phyloP scores from a whole-genome alignment of 2,797 vertebrate genomes.

The Corythornis leucogaster region DNA sequence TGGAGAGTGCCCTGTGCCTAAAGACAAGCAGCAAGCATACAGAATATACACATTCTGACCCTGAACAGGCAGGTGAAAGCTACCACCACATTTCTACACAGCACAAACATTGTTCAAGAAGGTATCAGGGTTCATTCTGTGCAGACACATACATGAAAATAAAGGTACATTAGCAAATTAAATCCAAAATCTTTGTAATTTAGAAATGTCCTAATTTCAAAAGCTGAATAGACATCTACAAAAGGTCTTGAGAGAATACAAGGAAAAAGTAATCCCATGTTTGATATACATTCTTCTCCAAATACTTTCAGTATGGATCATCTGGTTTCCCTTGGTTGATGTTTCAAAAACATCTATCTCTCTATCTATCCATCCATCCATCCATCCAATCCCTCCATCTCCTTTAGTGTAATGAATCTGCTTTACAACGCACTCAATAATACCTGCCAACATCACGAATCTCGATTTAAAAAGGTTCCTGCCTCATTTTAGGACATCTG shows the following conservation, averaged over 20 bases:
- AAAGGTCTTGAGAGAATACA: background rate
- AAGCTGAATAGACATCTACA: background rate
- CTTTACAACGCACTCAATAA: background rate
- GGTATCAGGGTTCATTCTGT: background rate
- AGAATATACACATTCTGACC: background rate
- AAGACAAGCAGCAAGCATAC: background rate
- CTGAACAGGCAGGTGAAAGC: background rate
- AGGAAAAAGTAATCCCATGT: background rate
- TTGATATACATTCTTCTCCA: background rate
- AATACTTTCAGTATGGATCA: background rate
- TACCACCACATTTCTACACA: background rate
- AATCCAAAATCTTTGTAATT: background rate
- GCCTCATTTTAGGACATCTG: background rate
- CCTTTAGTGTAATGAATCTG: background rate
- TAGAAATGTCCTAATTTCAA: background rate
- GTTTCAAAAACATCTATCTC: background rate
- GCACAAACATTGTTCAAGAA: background rate
- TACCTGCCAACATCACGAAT: background rate
- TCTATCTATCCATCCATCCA: too few species aligned
- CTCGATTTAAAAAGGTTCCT: background rate
- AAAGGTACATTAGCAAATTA: background rate
- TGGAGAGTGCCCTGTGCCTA: background rate
- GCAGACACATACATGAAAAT: accelerated
- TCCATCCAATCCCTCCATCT: background rate
- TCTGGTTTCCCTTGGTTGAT: background rate